Conservation (phyloP, 2,797 vertebrate genomes). For the Gambelia wislizenii region DNA sequence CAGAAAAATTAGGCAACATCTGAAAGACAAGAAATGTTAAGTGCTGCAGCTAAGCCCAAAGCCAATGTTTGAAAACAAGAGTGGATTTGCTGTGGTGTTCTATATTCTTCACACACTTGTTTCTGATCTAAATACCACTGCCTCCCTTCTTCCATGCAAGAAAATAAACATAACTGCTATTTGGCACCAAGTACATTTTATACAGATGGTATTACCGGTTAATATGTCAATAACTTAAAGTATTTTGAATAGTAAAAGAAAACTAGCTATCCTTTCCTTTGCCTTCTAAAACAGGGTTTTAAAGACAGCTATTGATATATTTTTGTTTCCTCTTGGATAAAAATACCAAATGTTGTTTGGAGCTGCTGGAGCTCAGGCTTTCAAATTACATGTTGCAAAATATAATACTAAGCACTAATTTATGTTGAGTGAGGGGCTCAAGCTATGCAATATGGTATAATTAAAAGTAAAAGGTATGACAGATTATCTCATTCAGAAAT, state of each 20-base stretch:
- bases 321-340: slow-evolving; percentile 7
- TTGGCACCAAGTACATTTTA: neutral
- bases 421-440: neutral
- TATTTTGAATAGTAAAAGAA: slow-evolving; percentile 23
- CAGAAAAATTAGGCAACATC: neutral
- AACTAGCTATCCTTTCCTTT: neutral
- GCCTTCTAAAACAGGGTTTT: slow-evolving; percentile 26
- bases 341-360: neutral
- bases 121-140: neutral
- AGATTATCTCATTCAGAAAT: neutral
- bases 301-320: neutral
- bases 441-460: slow-evolving; percentile 19
- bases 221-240: neutral
- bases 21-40: neutral
- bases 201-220: neutral
- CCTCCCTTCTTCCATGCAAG: neutral
- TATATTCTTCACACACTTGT: neutral
- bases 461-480: slow-evolving; percentile 30
- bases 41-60: neutral
- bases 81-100: neutral
- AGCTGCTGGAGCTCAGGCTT: slow-evolving; percentile 21
- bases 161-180: neutral
- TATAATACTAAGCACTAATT: slow-evolving; percentile 22
- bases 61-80: slow-evolving; percentile 26
- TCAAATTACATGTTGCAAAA: neutral